Conservation (phyloP, 2,888 invertebrate species). For the Epistrophe grossulariae region DNA sequence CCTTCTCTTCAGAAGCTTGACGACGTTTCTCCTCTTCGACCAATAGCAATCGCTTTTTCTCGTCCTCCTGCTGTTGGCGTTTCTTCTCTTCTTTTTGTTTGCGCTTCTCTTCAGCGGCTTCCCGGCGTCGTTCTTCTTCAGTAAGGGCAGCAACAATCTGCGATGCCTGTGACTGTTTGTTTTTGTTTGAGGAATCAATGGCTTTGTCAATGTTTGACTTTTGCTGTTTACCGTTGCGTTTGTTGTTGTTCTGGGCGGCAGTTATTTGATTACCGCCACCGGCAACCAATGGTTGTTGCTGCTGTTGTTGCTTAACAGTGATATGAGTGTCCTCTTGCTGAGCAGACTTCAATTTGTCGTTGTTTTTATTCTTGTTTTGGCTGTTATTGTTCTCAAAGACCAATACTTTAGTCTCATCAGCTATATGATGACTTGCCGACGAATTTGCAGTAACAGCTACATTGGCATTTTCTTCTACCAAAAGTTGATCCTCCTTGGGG, state of each 20-base stretch:
- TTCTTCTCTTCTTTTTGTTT: conserved; percentile 81
- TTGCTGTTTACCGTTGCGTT: conserved; percentile 57
- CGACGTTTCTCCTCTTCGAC: conserved; percentile 82
- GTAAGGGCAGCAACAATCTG: conserved; percentile 30
- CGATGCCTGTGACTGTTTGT: conserved; percentile 53
- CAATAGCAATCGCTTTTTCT: conserved; percentile 79
- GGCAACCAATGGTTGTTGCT: background rate
- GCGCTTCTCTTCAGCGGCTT: conserved; percentile 80
- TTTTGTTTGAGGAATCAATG: conserved; percentile 58
- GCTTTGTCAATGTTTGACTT: conserved; percentile 62
- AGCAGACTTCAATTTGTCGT: conserved; percentile 26
- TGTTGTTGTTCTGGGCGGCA: conserved; percentile 37
- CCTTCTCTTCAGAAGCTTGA: conserved; percentile 81
- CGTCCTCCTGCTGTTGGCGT: conserved; percentile 81
- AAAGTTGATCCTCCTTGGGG: conserved; percentile 7
- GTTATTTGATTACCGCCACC: background rate
- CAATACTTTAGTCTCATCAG: background rate
- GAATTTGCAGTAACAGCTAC: background rate
- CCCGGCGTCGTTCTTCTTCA: conserved; percentile 81
- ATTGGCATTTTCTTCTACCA: conserved; percentile 33
- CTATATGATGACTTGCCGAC: background rate
- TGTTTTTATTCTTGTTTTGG: conserved; percentile 43
- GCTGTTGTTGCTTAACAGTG: conserved; percentile 16
- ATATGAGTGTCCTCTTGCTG: conserved; percentile 37
- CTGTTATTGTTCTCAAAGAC: conserved; percentile 33